Conservation (phyloP, 2,113 vertebrate genomes). For the Cottus gobio region DNA sequence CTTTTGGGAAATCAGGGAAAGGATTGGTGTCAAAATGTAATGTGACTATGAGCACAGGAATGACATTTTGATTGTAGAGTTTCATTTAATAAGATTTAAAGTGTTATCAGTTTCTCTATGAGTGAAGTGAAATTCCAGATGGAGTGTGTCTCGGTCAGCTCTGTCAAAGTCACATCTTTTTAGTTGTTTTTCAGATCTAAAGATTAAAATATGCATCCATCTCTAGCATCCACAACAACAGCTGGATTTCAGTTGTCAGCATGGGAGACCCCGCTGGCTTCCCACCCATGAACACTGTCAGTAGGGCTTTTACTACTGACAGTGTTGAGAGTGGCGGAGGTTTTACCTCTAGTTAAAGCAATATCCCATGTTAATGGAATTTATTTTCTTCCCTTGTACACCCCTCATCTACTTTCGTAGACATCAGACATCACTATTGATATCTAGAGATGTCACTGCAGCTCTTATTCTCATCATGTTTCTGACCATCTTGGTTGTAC, state of each 20-base stretch:
- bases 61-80: constrained; percentile 38
- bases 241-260: constrained; percentile 15
- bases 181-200: constrained; percentile 3
- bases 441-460: not conserved
- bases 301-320: not conserved
- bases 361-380: not conserved
- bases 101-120: not conserved
- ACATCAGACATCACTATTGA: not conserved
- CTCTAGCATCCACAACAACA: constrained; percentile 1
- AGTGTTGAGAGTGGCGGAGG: not conserved
- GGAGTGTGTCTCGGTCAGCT: not conserved
- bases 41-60: not conserved
- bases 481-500: not conserved
- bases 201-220: not conserved
- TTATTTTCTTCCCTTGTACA: not conserved
- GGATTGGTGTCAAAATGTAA: constrained; percentile 25
- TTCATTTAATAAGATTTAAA: constrained; percentile 35
- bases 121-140: constrained; percentile 25
- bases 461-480: not conserved
- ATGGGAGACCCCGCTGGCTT: not conserved
- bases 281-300: not conserved
- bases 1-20: not conserved
- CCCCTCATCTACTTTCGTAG: not conserved
- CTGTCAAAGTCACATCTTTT: not conserved
- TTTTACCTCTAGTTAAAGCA: not conserved